These are phyloP conservation scores for Cyanistes caeruleus DNA, from an alignment of 2,113 vertebrate species.

Conservation along the genomic window DNA sequence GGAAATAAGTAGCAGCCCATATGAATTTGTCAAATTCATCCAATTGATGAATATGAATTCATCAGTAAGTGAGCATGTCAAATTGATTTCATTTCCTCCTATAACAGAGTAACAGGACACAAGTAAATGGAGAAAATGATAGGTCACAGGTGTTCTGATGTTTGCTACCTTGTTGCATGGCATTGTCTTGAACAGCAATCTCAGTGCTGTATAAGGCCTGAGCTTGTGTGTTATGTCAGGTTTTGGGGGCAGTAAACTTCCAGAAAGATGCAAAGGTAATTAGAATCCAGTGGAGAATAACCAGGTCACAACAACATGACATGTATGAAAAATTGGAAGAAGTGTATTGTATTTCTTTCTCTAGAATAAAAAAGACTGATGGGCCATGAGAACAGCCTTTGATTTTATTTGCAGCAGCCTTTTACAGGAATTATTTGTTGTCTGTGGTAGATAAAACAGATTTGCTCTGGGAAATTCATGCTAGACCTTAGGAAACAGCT, in stretches of 20 bases:
- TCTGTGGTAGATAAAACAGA: not conserved
- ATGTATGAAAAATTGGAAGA: conserved; percentile 39
- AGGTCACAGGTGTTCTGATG: not conserved
- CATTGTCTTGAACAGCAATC: not conserved
- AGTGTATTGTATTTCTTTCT: conserved; percentile 20
- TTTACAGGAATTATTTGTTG: conserved; percentile 53
- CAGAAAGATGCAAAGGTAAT: not conserved
- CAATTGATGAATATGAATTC: not conserved
- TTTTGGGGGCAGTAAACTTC: not conserved
- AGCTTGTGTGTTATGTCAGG: not conserved
- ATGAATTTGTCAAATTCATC: not conserved
- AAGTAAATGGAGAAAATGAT: not conserved
- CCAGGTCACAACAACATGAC: conserved; percentile 26
- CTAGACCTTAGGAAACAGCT: not conserved
- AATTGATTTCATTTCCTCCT: not conserved
- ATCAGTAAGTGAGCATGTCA: not conserved
- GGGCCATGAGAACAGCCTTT: conserved; percentile 14
- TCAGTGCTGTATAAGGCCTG: not conserved
- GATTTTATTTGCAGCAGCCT: conserved; percentile 53
- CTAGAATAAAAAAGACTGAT: conserved; percentile 51
- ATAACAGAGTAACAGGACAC: not conserved
- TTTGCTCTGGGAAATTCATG: conserved; percentile 9
- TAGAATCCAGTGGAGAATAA: not conserved
- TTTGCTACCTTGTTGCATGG: not conserved
- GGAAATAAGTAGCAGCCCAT: not conserved